Base-by-base conservation (phyloP, 2,888 invertebrate species). In the Diplolepis rosae region DNA sequence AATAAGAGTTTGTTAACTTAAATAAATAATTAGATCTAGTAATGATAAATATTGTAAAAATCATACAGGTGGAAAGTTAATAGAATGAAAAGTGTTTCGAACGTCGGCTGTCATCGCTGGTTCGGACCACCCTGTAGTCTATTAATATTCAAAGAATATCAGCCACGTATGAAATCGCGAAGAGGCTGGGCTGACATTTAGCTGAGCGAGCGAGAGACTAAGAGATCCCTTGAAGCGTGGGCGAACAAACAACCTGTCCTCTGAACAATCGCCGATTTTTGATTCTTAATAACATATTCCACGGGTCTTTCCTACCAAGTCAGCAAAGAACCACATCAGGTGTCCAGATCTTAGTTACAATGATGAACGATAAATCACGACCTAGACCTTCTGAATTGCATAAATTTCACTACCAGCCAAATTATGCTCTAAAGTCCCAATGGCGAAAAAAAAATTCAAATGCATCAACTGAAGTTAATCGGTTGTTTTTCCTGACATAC, bases 111-210 rank as follows among this genome's bases (percentile, higher is more conserved):
- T 61, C 61, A 61, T 22, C n/a, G 51, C 68, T 61, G 75, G 76
- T 75, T 81, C 80, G 81, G 84, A 83, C 84, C 85, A 83, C 85
- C 83, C 82, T 78, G 83, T 82, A 80, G 75, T 66, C 78, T 76
- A 81, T 85, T 84, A 81, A 84, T 84, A 85, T 84, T 84, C 82
- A 82, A 80, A 77, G 79, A 77, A 77, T 75, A 76, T 74, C 75
- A 72, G 73, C 66, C 70, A 76, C 73, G 77, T 77, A 77, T 79
- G 75, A 79, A 79, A 77, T 74, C 71, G 76, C 72, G 75, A 79
- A 76, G 76, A 79, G 76, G 76, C 76, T 73, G 76, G 73, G 66
- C 79, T 82, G 82, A 80, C 80, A 82, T 82, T 82, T 79, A 78
- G 76, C 75, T 74, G 54, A 74, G 73, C 75, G 71, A 74, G 69